These are phyloP conservation scores for Phainopepla nitens DNA, from an alignment of 2,113 vertebrate species.

Conservation along the genomic window DNA sequence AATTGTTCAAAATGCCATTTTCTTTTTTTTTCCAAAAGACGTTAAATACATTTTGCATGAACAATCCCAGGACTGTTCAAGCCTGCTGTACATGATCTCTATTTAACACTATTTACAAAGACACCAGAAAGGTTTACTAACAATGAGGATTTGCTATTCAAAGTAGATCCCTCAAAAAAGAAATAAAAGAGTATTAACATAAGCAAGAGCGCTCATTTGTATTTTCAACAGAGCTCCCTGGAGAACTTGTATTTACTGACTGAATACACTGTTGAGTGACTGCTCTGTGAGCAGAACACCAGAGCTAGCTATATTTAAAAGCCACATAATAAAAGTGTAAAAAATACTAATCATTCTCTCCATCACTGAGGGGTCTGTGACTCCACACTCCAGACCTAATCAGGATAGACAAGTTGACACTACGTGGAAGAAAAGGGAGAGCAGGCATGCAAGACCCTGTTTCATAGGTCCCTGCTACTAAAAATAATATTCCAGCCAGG, in stretches of 20 bases:
- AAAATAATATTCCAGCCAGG: neutral
- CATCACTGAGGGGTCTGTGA: neutral
- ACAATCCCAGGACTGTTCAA: neutral
- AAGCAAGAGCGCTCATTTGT: neutral
- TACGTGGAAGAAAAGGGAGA: neutral
- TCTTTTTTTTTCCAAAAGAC: neutral
- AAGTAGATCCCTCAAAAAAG: neutral
- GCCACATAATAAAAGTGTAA: neutral
- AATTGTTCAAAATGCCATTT: neutral
- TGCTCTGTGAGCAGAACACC: neutral
- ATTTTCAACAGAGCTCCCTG: neutral
- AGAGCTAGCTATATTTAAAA: neutral
- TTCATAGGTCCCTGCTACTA: neutral
- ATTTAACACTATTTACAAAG: conserved; percentile 2
- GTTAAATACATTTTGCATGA: neutral
- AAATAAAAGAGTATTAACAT: neutral
- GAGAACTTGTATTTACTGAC: neutral
- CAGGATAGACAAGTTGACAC: neutral
- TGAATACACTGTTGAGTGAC: neutral
- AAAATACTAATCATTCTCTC: neutral
- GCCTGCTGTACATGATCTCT: neutral
- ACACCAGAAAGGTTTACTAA: neutral
- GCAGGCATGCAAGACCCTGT: neutral
- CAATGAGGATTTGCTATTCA: neutral
- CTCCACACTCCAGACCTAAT: neutral